A percentile compares a stretch with the other conserved stretches of the same genome.
These are phyloP conservation scores for Cerceris rybyensis DNA, from an alignment of 2,888 invertebrate species.

Conservation along the genomic window DNA sequence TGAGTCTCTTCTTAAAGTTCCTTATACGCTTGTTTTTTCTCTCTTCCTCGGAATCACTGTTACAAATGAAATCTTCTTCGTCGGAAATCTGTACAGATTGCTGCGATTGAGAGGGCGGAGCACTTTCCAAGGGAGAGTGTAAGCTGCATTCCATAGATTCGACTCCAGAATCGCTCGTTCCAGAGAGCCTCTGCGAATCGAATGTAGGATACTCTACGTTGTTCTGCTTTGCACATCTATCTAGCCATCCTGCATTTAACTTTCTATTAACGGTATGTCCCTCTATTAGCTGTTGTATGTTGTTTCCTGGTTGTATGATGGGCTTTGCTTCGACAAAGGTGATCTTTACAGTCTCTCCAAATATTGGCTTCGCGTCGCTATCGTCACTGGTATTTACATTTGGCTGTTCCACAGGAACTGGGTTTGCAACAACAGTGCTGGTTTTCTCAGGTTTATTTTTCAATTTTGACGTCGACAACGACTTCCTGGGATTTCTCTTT, in stretches of 20 bases:
- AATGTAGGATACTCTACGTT: slow-evolving; percentile 52
- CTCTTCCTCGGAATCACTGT: slow-evolving; percentile 87
- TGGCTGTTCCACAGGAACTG: background rate
- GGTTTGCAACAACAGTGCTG: background rate
- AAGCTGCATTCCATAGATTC: slow-evolving; percentile 72
- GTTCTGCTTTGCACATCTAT: slow-evolving; percentile 80
- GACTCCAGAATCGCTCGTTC: slow-evolving; percentile 77
- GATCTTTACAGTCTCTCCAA: slow-evolving; percentile 70
- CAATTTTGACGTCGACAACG: slow-evolving; percentile 80
- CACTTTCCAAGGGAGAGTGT: slow-evolving; percentile 49
- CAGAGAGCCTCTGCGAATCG: slow-evolving; percentile 62
- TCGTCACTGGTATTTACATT: slow-evolving; percentile 38
- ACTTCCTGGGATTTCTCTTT: slow-evolving; percentile 90
- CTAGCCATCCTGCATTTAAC: slow-evolving; percentile 85
- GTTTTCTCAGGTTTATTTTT: slow-evolving; percentile 73
- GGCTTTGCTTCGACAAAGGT: slow-evolving; percentile 60
- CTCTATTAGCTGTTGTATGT: slow-evolving; percentile 76
- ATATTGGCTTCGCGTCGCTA: slow-evolving; percentile 48
- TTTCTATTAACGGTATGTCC: slow-evolving; percentile 71
- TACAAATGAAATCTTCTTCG: slow-evolving; percentile 87
- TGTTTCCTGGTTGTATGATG: slow-evolving; percentile 69
- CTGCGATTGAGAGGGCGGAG: background rate
- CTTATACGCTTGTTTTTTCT: slow-evolving; percentile 82
- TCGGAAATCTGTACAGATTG: slow-evolving; percentile 79
- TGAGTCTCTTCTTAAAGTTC: slow-evolving; percentile 84